Evolutionary conservation across 1,140 invertebrate species (phyloP).

Genomic region (Rhysida immarginata): DNA sequence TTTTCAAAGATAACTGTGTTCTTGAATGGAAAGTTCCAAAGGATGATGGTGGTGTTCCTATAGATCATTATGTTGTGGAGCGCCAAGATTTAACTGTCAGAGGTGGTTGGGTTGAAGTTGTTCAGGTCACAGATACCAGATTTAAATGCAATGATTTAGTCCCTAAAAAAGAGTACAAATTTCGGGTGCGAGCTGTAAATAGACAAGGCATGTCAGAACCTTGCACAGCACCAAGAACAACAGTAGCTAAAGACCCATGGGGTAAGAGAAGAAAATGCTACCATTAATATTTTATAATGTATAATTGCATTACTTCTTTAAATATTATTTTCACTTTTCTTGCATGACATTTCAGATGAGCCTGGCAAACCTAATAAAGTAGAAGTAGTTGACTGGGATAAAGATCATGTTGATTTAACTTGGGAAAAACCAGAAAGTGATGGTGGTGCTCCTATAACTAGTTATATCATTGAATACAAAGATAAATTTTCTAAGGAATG

Average conservation of each 20-base stretch:
- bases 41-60: conserved; percentile 83
- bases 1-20: conserved; percentile 81
- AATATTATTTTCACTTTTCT: not conserved
- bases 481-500: conserved; percentile 84
- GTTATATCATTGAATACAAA: conserved; percentile 83
- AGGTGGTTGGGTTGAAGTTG: conserved; percentile 71
- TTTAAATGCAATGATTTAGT: conserved; percentile 76
- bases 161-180: conserved; percentile 81
- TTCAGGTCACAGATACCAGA: conserved; percentile 51
- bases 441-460: conserved; percentile 85
- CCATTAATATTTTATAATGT: no score
- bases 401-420: conserved; percentile 82
- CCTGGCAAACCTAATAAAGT: conserved; percentile 79
- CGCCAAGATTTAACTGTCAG: conserved; percentile 78
- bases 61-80: conserved; percentile 86
- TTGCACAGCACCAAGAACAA: conserved; percentile 62
- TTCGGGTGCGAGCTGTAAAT: conserved; percentile 87
- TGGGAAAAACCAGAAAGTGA: conserved; percentile 74
- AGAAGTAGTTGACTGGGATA: conserved; percentile 89
- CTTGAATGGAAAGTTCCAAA: conserved; percentile 79
- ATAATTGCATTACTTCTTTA: not conserved
- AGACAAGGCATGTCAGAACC: conserved; percentile 64
- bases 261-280: no score
- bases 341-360: conserved; percentile 45
- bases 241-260: conserved; percentile 95